Conservation (phyloP, 2,888 invertebrate species). For the Liposcelis brunnea region DNA sequence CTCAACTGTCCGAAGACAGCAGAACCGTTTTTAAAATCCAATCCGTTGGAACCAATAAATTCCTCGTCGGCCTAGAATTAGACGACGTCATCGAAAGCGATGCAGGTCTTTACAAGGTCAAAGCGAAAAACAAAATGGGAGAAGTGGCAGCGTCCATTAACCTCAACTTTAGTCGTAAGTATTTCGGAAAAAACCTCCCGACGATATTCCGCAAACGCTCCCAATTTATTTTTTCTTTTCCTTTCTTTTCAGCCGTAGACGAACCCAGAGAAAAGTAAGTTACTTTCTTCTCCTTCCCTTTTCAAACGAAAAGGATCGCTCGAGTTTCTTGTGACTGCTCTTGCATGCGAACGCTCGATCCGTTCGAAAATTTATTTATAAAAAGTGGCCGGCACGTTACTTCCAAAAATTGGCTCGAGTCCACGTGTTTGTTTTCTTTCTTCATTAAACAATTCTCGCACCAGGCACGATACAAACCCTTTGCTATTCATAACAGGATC, state of each 20-base stretch:
- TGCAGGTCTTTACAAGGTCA: slow-evolving; percentile 91
- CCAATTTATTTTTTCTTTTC: slow-evolving; percentile 10
- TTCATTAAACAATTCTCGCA: too few relatives aligned
- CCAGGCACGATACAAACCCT: too few relatives aligned
- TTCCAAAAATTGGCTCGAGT: too few relatives aligned
- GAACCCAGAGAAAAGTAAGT: slow-evolving; percentile 92
- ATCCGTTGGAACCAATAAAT: slow-evolving; percentile 69
- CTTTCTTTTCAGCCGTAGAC: slow-evolving; percentile 68
- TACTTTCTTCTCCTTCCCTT: too few relatives aligned
- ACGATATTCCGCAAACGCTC: too few relatives aligned
- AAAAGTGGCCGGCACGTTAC: too few relatives aligned
- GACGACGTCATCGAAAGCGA: slow-evolving; percentile 92
- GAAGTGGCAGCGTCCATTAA: slow-evolving; percentile 94
- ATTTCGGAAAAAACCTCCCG: too few relatives aligned
- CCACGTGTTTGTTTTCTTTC: too few relatives aligned
- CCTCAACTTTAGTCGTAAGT: slow-evolving; percentile 96
- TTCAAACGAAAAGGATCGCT: not conserved
- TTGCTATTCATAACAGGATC: too few relatives aligned
- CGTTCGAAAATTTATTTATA: slow-evolving; percentile 77
- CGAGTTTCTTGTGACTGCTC: slow-evolving; percentile 14
- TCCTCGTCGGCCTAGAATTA: slow-evolving; percentile 78
- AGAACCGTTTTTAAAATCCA: slow-evolving; percentile 80
- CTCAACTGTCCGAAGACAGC: slow-evolving; percentile 62
- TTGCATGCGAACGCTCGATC: slow-evolving; percentile 84
- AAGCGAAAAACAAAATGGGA: slow-evolving; percentile 92